Evolutionary conservation across 2,797 vertebrate species (phyloP).

Genomic region (Tamandua tetradactyla): DNA sequence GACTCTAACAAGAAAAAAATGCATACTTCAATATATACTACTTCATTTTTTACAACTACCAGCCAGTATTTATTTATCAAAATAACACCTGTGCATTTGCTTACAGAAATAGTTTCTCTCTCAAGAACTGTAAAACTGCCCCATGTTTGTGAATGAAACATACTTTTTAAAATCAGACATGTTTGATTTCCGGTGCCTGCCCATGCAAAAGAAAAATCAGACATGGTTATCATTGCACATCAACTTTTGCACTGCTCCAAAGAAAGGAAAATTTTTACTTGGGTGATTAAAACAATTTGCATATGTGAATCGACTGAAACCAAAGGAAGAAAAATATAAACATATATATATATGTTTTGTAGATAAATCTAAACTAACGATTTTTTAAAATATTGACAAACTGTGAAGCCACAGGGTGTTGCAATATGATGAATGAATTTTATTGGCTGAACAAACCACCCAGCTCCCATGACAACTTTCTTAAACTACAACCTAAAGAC

Average conservation of each 20-base stretch:
- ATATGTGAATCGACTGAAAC: not conserved
- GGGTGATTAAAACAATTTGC: not conserved
- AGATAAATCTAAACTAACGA: not conserved
- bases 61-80: conserved; percentile 28
- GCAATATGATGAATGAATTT: not conserved
- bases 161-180: not conserved
- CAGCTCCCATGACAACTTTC: not conserved
- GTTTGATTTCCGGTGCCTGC: too few relatives aligned
- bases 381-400: not conserved
- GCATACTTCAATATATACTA: not conserved
- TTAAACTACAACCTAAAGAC: conserved; percentile 18
- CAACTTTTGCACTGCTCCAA: conserved; percentile 14
- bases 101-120: not conserved
- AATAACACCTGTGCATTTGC: not conserved
- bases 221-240: not conserved
- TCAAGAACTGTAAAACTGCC: not conserved
- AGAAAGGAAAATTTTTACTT: not conserved
- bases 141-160: not conserved
- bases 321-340: not conserved
- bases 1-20: not conserved
- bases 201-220: too few relatives aligned
- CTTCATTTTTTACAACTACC: not conserved
- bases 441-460: not conserved
- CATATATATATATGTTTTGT: not conserved
- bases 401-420: not conserved